Conservation (phyloP, 2,797 vertebrate genomes). For the Rhinophrynus dorsalis region DNA sequence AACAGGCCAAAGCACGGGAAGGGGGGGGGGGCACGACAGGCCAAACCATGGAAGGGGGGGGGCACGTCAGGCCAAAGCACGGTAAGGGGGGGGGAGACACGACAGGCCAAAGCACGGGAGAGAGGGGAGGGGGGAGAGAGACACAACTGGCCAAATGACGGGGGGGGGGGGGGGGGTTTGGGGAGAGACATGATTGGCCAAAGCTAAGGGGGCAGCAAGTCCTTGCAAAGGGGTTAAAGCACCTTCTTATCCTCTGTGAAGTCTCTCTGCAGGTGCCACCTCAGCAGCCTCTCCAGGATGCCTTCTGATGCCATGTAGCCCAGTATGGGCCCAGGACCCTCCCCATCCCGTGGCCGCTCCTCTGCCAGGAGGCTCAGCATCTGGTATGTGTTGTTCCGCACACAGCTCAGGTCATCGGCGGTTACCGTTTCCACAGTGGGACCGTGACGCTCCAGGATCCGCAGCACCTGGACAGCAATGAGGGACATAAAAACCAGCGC, state of each 20-base stretch:
- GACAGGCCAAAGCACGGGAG: too few relatives aligned
- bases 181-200: too few relatives aligned
- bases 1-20: too few relatives aligned
- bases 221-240: background rate
- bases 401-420: conserved; percentile 85
- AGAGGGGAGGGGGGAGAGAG: too few relatives aligned
- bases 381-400: conserved; percentile 93
- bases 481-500: background rate
- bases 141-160: too few relatives aligned
- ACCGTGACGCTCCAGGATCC: conserved; percentile 83
- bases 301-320: conserved; percentile 82
- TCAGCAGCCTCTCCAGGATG: conserved; percentile 82
- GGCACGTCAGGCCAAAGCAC: too few relatives aligned
- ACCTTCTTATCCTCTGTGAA: conserved; percentile 61
- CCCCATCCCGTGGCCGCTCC: conserved; percentile 74
- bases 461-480: conserved; percentile 73
- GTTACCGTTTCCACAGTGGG: conserved; percentile 65
- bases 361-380: conserved; percentile 91
- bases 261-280: conserved; percentile 83
- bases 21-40: too few relatives aligned
- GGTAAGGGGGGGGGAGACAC: too few relatives aligned
- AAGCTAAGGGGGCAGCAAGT: too few relatives aligned
- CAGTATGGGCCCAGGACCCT: conserved; percentile 79
- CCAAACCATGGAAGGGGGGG: too few relatives aligned
- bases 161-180: too few relatives aligned